phyloP scores from a whole-genome alignment of 2,888 invertebrate genomes.

The Patella depressa region DNA sequence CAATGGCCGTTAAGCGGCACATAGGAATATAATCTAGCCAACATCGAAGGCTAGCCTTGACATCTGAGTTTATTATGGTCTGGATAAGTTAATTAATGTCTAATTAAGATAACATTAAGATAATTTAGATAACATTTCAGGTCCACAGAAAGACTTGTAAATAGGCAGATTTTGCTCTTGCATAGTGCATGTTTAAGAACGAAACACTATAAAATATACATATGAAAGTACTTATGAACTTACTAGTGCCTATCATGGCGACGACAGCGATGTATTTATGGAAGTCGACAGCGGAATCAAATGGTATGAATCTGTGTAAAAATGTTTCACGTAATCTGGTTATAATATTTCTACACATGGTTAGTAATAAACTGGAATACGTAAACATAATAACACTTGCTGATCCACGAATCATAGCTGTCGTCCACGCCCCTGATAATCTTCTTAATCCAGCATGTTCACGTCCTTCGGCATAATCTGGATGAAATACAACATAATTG shows the following conservation, averaged over 20 bases:
- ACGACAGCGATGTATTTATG: conserved; percentile 77
- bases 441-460: conserved; percentile 76
- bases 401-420: conserved; percentile 75
- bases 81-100: no score
- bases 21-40: no score
- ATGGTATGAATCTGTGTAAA: conserved; percentile 76
- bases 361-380: conserved; percentile 75
- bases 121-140: no score
- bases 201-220: background rate
- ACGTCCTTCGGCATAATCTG: conserved; percentile 75
- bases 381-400: conserved; percentile 79
- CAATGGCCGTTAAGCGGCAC: no score
- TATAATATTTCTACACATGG: conserved; percentile 78
- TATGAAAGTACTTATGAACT: conserved; percentile 32
- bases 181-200: no score
- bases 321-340: conserved; percentile 76
- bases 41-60: no score
- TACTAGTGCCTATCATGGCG: conserved; percentile 75
- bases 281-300: conserved; percentile 75
- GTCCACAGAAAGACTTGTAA: no score
- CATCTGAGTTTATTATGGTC: no score
- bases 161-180: no score
- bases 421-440: conserved; percentile 77
- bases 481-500: background rate
- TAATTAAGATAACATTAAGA: no score